Base-by-base conservation (phyloP, 2,888 invertebrate species). In the Uloborus plumipes region DNA sequence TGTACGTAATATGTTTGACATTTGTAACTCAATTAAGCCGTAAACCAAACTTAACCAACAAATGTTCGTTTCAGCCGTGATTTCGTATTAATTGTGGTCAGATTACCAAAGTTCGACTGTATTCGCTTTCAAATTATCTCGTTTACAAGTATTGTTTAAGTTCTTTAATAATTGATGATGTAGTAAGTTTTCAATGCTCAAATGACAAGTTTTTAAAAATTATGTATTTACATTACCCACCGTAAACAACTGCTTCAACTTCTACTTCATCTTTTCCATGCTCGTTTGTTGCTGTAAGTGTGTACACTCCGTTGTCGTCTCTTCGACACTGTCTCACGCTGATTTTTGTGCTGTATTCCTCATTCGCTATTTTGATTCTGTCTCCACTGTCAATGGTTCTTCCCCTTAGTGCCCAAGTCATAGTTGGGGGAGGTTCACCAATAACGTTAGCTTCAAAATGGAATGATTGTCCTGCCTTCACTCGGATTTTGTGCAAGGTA, bases 201-300 rank as follows among this genome's bases (percentile, higher is more conserved):
- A 26, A 26, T 3, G 2, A 3, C 4, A 26, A 26, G 2, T 26
- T 26, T 2, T 26, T 26, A 26, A 26, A 26, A 26, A 26, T 4
- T 26, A 3, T 26, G 26, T 26, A 26, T 3, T 26, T 26, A 26
- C 2, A 71, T 11, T 26, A 62, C 69, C 31, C 70, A 95, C 95
- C 94, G 87, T 95, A 93, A 84, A 98, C 94, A 87, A 93, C 94
- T 84, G 97, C 94, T 89, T 96, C 95, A 47, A 97, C 92, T 89
- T 96, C 95, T 18, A 94, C 97, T 71, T 93, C 93, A 89, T 97
- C 97, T 86, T 93, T 93, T 61, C 97, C 97, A 88, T 94, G 95
- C 88, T 94, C 94, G 90, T 97, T 97, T 86, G 92, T 91, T 22
- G 96, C 97, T 70, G 93, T 93, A 80, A 97, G 94, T 90, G 94